Evolutionary conservation across 2,113 vertebrate genomes (phyloP), one percentile per base, ranked within the genome.

Genomic region (Calypte anna): DNA sequence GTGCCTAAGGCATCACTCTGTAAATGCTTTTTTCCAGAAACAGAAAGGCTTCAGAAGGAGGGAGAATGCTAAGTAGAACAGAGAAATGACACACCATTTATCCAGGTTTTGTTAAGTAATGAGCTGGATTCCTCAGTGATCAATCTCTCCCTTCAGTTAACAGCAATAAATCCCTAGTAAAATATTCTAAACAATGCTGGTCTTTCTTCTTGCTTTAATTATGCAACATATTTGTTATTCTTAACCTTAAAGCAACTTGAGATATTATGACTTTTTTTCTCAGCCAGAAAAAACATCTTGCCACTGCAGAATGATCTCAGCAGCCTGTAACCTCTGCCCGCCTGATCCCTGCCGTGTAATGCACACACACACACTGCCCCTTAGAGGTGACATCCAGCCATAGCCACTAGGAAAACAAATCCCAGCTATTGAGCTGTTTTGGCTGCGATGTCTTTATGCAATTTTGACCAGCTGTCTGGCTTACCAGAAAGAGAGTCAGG

Each of bases 291-390:
- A 92, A 91, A 95, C 89, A 86, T 88, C 33, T 63, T 43, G 74
- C 57, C 50, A 9, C 86, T 75, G 55, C 62, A 51, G 44, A 91
- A 67, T 23, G 73, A 72, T 66, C 76, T 77, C 82, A 70, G 80
- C 76, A 48, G 67, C 3, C 4, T 3, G 24, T 3, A 74, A 19
- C 28, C 80, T 10, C 14, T 9, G 93, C 84, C 85, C 43, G 40
- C 4, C 46, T 46, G 92, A 43, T 73, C 40, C 48, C 46, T 20
- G 61, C 58, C 57, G 50, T 16, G 68, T 80, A 59, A 96, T 57
- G 55, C 75, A 22, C 96, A 97, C 94, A 70, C 84, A 50, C 92
- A 97, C 93, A 97, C 96, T 97, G 97, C 98, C 98, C 97, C 96
- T 97, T 95, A 97, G 97, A 93, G 98, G 95, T 89, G 67, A 18